Evolutionary conservation across 2,113 vertebrate genomes (phyloP).

Genomic region (Clupea harengus): DNA sequence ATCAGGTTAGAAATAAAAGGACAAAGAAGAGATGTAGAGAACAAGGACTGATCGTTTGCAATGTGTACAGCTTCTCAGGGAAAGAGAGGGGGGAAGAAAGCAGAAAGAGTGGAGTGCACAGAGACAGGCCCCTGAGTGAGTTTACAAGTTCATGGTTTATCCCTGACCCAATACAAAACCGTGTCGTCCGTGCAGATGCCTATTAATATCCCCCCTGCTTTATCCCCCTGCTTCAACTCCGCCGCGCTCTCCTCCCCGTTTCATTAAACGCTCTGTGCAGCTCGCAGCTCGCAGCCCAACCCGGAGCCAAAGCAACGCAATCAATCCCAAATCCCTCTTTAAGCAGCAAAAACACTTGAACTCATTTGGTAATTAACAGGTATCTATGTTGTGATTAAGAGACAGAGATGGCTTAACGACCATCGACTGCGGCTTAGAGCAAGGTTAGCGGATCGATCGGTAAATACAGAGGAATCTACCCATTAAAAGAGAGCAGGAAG

Average conservation of each 20-base stretch:
- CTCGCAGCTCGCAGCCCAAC: constrained; percentile 45
- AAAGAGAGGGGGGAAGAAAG: neutral
- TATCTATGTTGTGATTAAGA: constrained; percentile 76
- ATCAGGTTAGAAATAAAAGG: neutral
- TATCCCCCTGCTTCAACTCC: constrained; percentile 57
- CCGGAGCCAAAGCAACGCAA: constrained; percentile 50
- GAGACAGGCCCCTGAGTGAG: constrained; percentile 65
- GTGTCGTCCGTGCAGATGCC: constrained; percentile 63
- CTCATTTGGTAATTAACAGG: constrained; percentile 75
- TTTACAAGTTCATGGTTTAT: constrained; percentile 80
- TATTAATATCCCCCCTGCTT: constrained; percentile 66
- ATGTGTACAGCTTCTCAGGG: neutral
- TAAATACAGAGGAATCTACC: constrained; percentile 53
- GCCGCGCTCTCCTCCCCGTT: constrained; percentile 49
- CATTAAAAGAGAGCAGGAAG: constrained; percentile 32
- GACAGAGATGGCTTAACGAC: constrained; percentile 66
- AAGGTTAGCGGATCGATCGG: constrained; percentile 63
- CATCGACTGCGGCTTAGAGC: constrained; percentile 70
- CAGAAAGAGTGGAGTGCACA: constrained; percentile 24
- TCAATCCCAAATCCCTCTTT: constrained; percentile 70
- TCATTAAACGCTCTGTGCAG: constrained; percentile 64
- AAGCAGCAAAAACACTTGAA: constrained; percentile 74
- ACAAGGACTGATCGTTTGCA: neutral
- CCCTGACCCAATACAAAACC: constrained; percentile 71
- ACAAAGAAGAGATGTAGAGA: neutral